These are phyloP conservation scores for Haliaeetus leucogaster DNA, from an alignment of 2,113 vertebrate genomes.

Conservation along the genomic window DNA sequence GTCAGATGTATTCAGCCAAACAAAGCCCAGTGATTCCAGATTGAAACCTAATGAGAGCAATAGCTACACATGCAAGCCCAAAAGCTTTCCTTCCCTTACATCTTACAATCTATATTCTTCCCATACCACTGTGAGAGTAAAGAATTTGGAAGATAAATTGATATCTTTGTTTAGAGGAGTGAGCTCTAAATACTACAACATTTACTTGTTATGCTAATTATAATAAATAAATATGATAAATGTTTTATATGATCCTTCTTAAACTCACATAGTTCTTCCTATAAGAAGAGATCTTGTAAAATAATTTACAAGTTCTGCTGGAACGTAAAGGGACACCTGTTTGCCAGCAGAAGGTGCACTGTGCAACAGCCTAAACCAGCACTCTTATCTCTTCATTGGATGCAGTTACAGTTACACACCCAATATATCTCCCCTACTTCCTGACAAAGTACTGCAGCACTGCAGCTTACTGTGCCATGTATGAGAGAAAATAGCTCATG, in stretches of 20 bases:
- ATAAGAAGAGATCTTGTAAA: neutral
- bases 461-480: neutral
- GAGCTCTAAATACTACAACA: neutral
- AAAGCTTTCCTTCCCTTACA: neutral
- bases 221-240: neutral
- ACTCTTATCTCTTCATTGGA: neutral
- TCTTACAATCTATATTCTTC: neutral
- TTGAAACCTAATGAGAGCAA: neutral
- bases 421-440: neutral
- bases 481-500: conserved; percentile 10
- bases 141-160: neutral
- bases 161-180: neutral
- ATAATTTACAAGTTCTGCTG: neutral
- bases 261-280: neutral
- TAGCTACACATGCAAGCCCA: neutral
- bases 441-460: neutral
- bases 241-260: neutral
- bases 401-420: neutral
- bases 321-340: neutral
- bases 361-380: neutral
- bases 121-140: neutral
- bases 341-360: neutral
- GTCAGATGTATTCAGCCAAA: neutral
- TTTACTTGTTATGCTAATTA: neutral
- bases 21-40: neutral